phyloP scores from a whole-genome alignment of 1,140 invertebrate species.

The Dendrolimus kikuchii region DNA sequence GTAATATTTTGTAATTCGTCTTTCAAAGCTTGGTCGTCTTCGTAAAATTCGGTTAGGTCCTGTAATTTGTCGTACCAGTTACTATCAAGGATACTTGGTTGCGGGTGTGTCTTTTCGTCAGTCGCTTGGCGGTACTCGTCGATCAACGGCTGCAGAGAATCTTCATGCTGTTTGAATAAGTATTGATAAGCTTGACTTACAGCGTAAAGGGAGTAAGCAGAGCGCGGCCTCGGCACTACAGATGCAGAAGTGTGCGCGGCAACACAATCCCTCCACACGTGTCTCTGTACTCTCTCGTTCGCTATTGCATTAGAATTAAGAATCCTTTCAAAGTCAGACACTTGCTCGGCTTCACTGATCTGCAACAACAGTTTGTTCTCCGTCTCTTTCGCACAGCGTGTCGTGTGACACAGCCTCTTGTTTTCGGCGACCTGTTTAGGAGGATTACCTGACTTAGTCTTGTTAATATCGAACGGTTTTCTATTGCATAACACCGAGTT shows the following conservation, averaged over 20 bases:
- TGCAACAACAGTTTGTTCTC: slow-evolving; percentile 66
- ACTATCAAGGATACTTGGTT: slow-evolving; percentile 37
- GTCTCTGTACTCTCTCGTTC: slow-evolving; percentile 45
- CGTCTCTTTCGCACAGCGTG: slow-evolving; percentile 52
- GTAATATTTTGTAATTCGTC: slow-evolving; percentile 51
- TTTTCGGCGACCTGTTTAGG: slow-evolving; percentile 58
- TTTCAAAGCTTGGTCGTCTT: slow-evolving; percentile 51
- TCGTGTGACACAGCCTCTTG: slow-evolving; percentile 53
- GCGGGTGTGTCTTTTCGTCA: slow-evolving; percentile 22
- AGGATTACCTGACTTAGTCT: slow-evolving; percentile 55
- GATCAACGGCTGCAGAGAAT: slow-evolving; percentile 53
- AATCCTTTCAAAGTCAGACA: slow-evolving; percentile 73
- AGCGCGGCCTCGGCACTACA: slow-evolving; percentile 48
- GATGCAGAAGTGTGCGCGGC: slow-evolving; percentile 35
- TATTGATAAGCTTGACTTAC: slow-evolving; percentile 62
- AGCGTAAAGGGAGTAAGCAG: slow-evolving; percentile 55
- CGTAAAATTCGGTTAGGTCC: slow-evolving; percentile 61
- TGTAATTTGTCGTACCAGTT: slow-evolving; percentile 60
- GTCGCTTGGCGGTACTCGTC: slow-evolving; percentile 39
- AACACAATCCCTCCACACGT: slow-evolving; percentile 50
- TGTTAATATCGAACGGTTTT: slow-evolving; percentile 40
- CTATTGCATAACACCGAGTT: slow-evolving; percentile 42
- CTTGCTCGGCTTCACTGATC: slow-evolving; percentile 71
- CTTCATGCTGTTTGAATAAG: slow-evolving; percentile 61
- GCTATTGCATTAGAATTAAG: slow-evolving; percentile 71